Base-by-base conservation (phyloP, 1,140 invertebrate species). In the Drosophila dunni region DNA sequence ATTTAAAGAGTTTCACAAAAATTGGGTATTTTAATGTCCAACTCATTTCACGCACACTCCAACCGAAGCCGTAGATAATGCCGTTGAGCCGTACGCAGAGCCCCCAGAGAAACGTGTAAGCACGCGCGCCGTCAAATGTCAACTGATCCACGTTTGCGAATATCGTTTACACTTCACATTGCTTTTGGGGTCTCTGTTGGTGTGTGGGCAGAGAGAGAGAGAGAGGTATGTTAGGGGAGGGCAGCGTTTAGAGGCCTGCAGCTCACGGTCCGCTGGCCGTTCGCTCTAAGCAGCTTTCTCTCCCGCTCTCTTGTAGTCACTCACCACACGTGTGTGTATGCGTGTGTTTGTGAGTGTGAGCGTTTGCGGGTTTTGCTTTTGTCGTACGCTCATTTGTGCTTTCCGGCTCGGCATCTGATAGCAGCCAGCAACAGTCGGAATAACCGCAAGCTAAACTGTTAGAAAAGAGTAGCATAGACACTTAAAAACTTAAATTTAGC, bases 41-140 rank as follows among this genome's bases (percentile, higher is more conserved):
- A 44, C 17, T 7, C 34, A 36, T 15, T 42, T 66, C 9, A n/a
- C 29, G 40, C 44, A 40, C 8, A 11, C 8, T 7, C 15, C 42
- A n/a, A 33, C 20, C 34, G 51, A 29, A 65, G 17, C 50, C 34
- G 17, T n/a, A 36, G 44, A 29, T 45, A 1, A 20, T 62, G 15
- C 44, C 61, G 29, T 24, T 57, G 44, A 75, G 48, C 57, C 48
- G 24, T 40, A 40, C 63, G 38, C 58, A 56, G 46, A 74, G 65
- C 33, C 17, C 8, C 57, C 60, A 42, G 44, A 63, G 62, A 79
- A 78, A 84, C 88, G 89, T 91, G 81, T 83, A 78, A 75, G 69
- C 86, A 79, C 80, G 88, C 83, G 75, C 75, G 77, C 81, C 82
- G 90, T 90, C 90, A 91, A 90, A 91, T 91, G 90, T 91, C 90